Conservation (phyloP, 2,797 vertebrate species). For the Xiphorhynchus erythropygius region DNA sequence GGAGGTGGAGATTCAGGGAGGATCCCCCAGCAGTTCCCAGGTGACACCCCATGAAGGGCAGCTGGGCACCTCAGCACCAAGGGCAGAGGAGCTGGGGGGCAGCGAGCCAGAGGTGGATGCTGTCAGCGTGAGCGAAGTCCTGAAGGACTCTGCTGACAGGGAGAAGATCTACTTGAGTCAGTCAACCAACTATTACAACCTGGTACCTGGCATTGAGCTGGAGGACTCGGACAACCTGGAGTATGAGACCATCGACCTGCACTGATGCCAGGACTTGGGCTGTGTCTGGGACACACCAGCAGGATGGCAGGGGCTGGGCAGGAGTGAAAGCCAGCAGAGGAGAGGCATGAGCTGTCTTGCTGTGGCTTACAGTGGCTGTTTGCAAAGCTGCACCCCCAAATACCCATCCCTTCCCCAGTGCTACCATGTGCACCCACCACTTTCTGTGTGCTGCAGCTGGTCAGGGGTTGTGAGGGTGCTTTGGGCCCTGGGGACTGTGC, state of each 20-base stretch:
- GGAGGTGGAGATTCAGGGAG: conserved; percentile 85
- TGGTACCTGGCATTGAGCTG: conserved; percentile 87
- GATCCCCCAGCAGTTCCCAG: conserved; percentile 76
- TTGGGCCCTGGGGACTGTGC: not conserved
- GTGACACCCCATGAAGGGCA: not conserved
- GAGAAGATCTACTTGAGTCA: conserved; percentile 90
- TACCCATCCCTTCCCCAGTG: not conserved
- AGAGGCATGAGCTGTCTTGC: not conserved
- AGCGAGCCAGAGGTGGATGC: conserved; percentile 80
- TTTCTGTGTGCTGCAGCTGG: not conserved
- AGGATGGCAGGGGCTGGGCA: not conserved
- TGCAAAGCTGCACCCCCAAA: not conserved
- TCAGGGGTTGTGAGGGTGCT: not conserved
- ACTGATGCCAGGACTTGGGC: conserved; percentile 51
- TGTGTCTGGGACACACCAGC: not conserved
- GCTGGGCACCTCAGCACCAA: not conserved
- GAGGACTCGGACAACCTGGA: conserved; percentile 90
- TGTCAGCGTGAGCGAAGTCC: conserved; percentile 85
- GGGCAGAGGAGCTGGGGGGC: conserved; percentile 59
- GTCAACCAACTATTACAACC: conserved; percentile 88
- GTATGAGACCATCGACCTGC: conserved; percentile 84
- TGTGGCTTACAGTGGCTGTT: not conserved
- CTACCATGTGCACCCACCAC: accelerated
- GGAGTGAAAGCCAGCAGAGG: not conserved
- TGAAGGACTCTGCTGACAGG: conserved; percentile 87